A percentile compares a stretch with the other conserved stretches of the same genome.
phyloP scores from a whole-genome alignment of 2,797 vertebrate genomes.

The Gobionotothen gibberifrons region DNA sequence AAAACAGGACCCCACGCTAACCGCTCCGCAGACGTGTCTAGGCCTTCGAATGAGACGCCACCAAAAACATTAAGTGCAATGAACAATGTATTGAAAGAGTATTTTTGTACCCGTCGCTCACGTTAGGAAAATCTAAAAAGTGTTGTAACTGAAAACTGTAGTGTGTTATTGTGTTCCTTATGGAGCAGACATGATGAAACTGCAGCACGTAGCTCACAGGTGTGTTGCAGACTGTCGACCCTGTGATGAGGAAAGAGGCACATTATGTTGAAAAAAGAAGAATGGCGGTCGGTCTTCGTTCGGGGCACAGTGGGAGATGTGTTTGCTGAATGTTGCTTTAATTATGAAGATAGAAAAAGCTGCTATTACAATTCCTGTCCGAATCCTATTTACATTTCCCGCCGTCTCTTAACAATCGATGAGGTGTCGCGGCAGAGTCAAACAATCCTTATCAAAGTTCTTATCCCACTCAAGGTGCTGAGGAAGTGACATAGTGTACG shows the following conservation, averaged over 20 bases:
- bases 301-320: constrained; percentile 54
- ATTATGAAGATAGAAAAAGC: constrained; percentile 67
- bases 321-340: constrained; percentile 77
- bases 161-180: constrained; percentile 52
- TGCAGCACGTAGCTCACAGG: constrained; percentile 40
- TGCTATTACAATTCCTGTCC: constrained; percentile 70
- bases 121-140: constrained; percentile 30
- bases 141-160: constrained; percentile 38
- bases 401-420: constrained; percentile 33
- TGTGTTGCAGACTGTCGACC: constrained; percentile 41
- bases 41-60: constrained; percentile 64
- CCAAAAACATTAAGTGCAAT: constrained; percentile 75
- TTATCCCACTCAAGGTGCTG: constrained; percentile 22
- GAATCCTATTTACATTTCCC: constrained; percentile 43
- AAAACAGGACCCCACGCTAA: constrained; percentile 35
- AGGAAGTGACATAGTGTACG: constrained; percentile 19
- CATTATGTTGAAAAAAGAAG: constrained; percentile 33
- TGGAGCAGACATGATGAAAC: constrained; percentile 29
- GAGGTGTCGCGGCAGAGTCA: constrained; percentile 29
- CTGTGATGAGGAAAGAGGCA: constrained; percentile 46
- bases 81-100: constrained; percentile 68
- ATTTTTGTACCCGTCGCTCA: constrained; percentile 70
- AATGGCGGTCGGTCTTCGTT: constrained; percentile 43
- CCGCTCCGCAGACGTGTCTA: constrained; percentile 38
- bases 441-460: constrained; percentile 37